Conservation (phyloP, 2,113 vertebrate genomes). For the Solea senegalensis region DNA sequence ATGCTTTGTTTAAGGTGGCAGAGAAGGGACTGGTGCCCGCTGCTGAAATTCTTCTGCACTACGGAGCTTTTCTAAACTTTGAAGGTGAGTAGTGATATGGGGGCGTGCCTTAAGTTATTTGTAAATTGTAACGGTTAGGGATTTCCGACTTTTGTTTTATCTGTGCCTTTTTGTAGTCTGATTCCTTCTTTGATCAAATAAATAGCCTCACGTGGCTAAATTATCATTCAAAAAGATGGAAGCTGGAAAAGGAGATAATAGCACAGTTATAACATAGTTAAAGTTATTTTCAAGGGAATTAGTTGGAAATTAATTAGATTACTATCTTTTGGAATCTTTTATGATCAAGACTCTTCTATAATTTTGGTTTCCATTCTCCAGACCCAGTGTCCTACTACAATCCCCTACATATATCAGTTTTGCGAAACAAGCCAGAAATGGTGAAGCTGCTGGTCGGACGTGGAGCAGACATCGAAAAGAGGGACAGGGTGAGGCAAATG, state of each 20-base stretch:
- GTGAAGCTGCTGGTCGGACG: constrained; percentile 85
- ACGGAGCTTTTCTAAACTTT: constrained; percentile 89
- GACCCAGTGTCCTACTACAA: constrained; percentile 96
- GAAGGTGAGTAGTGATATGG: constrained; percentile 80
- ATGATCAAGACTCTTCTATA: no score
- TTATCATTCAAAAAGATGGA: no score
- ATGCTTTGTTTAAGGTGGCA: constrained; percentile 87
- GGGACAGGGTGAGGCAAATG: constrained; percentile 85
- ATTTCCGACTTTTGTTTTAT: no score
- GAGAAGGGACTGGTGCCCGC: constrained; percentile 84
- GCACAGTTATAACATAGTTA: no score
- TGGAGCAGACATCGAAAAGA: constrained; percentile 88
- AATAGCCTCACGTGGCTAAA: no score
- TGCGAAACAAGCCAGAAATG: constrained; percentile 86
- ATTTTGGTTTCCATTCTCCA: constrained; percentile 53
- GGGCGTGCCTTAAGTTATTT: not conserved
- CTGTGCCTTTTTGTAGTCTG: no score
- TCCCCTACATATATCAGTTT: constrained; percentile 88
- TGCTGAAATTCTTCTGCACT: constrained; percentile 84
- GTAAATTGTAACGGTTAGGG: no score
- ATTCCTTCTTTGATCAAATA: no score
- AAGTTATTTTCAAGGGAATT: no score
- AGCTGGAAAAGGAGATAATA: no score
- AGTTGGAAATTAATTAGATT: no score
- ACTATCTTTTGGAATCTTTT: no score